These are phyloP conservation scores for Drosophila macrothrix DNA, from an alignment of 2,888 invertebrate genomes.

Conservation along the genomic window DNA sequence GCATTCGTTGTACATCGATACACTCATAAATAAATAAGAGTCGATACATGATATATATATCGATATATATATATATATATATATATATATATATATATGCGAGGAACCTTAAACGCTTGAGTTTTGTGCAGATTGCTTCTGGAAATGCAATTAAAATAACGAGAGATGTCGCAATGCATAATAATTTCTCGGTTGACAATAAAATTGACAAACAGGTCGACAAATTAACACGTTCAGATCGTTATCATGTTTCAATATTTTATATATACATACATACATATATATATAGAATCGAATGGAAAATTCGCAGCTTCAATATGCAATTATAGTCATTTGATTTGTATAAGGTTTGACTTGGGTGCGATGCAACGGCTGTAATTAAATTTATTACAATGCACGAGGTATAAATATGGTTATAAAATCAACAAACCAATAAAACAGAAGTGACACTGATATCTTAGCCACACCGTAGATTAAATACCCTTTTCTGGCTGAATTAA, in stretches of 20 bases:
- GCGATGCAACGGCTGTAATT: slow-evolving; percentile 38
- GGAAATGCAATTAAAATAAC: slow-evolving; percentile 68
- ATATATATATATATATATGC: neutral
- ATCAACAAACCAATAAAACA: slow-evolving; percentile 1
- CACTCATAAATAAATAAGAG: slow-evolving; percentile 31
- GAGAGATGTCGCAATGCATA: slow-evolving; percentile 41
- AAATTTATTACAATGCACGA: slow-evolving; percentile 36
- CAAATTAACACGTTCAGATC: slow-evolving; percentile 57
- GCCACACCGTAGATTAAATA: neutral
- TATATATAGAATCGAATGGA: neutral
- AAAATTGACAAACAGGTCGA: slow-evolving; percentile 33
- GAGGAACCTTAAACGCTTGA: slow-evolving; percentile 28
- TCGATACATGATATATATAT: slow-evolving; percentile 1
- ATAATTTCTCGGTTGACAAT: slow-evolving; percentile 62
- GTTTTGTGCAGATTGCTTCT: slow-evolving; percentile 1
- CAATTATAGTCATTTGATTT: slow-evolving; percentile 43
- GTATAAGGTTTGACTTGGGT: neutral
- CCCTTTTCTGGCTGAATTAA: neutral
- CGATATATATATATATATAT: neutral
- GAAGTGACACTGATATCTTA: neutral
- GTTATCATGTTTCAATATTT: slow-evolving; percentile 35
- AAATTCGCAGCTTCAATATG: slow-evolving; percentile 23
- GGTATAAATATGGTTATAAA: neutral
- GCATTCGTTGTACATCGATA: slow-evolving; percentile 21
- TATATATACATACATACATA: slow-evolving; percentile 5